Base-by-base conservation (phyloP, 2,888 invertebrate species). In the Drosophila neoperkinsi region DNA sequence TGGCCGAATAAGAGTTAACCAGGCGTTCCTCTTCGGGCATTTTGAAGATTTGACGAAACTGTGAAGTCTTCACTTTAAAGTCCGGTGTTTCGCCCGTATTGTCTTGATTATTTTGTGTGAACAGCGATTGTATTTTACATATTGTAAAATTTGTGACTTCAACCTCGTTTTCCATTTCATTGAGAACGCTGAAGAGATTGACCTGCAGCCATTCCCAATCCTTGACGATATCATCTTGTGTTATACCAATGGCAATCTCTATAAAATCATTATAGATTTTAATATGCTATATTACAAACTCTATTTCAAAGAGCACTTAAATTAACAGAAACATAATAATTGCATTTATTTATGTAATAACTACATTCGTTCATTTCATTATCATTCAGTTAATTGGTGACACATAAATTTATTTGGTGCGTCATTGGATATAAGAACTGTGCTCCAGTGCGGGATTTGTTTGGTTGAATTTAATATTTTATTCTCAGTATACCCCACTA, bases 131-230 rank as follows among this genome's bases (percentile, higher is more conserved):
- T 78, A 99, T 97, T 95, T 99, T 99, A 92, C 98, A 98, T 83
- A 96, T 96, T 0, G 99, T 98, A 95, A 98, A 99, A 82, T 98
- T 97, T 18, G 98, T 98, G 10, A 98, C 95, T 93, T 99, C 99
- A 81, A 98, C 98, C 91, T 98, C 98, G 49, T 95, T 96, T 84
- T 99, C 99, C 94, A 99, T 98, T 52, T 97, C 96, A 93, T 96
- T 96, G 49, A 99, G 94, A 4, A 97, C 98, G 67, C 96, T 96
- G 90, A 97, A 95, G 3, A 99, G 94, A 94, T 99, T 96, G 62
- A 95, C 94, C 88, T 97, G 96, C 18, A 99, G 94, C 98, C 99
- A 99, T 91, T 97, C 96, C 99, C 99, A 99, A 93, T 99, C 97
- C 91, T 96, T 95, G 31, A 96, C 94, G 66, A 99, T 99, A 91